These are phyloP conservation scores for Mizuhopecten yessoensis DNA, from an alignment of 1,140 invertebrate species.

Conservation along the genomic window DNA sequence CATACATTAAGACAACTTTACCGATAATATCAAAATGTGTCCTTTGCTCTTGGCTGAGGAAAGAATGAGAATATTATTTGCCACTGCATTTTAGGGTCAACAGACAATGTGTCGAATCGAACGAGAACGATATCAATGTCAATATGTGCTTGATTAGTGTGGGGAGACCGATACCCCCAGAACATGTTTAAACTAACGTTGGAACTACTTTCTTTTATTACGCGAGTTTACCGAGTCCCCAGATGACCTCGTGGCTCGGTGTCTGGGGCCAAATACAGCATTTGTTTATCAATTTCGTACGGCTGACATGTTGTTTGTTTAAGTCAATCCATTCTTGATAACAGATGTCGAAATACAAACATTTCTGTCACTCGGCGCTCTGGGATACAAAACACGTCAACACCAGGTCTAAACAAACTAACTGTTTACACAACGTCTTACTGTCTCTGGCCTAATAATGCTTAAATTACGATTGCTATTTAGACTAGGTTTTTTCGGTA, in stretches of 20 bases:
- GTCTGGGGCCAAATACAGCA: neutral
- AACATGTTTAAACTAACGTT: neutral
- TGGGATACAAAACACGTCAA: constrained; percentile 3
- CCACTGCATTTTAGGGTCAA: no score
- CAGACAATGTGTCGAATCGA: no score
- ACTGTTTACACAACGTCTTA: neutral
- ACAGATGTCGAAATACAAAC: constrained; percentile 38
- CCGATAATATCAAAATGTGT: no score
- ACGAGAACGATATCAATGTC: no score
- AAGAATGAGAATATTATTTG: no score
- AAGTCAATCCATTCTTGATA: constrained; percentile 38
- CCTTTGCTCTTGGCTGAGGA: no score
- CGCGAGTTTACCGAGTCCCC: neutral
- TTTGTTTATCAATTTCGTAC: constrained; percentile 36
- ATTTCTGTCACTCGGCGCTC: neutral
- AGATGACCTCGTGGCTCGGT: neutral
- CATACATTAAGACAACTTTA: no score
- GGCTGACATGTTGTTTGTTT: constrained; percentile 33
- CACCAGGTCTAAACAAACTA: neutral
- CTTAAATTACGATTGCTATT: constrained; percentile 27
- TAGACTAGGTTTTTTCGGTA: neutral
- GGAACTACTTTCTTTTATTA: constrained; percentile 25
- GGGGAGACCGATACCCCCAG: neutral
- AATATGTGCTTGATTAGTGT: no score
- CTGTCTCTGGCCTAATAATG: neutral